Base-by-base conservation (phyloP, 1,140 invertebrate genomes). In the Cyclargus thomasi region DNA sequence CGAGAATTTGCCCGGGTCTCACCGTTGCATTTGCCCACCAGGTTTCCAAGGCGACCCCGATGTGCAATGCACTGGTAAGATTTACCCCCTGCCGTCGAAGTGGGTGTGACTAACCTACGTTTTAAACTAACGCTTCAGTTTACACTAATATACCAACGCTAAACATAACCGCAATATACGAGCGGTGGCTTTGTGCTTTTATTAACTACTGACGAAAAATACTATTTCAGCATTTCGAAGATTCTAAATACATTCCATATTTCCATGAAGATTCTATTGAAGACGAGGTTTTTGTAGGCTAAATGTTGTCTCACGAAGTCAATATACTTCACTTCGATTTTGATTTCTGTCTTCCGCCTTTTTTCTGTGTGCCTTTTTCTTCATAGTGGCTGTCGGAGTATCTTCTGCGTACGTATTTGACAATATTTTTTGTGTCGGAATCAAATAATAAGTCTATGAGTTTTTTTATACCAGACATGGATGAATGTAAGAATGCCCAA, bases 401-500 rank as follows among this genome's bases (percentile, higher is more conserved):
- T 75, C 78, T 87, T 80, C 74, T 78, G 74, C 79, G 85, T 83
- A 77, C 77, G 80, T 85, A 83, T 82, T 23, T 71, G 35, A 59
- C 68, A 63, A 53, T 53, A 62, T 69, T 73, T 70, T 64, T 53
- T 59, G 16, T 20, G 70, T 67, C 64, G 64, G 68, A 57, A 66
- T 47, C 21, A 67, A 78, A 67, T 86, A 84, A 83, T 86, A 78
- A 83, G 82, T 83, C 74, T 47, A 65, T 82, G 71, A 82, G 80
- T 89, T 90, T 90, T 90, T 76, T 89, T 87, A 78, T 69, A 80
- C 85, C 92, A 97, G 96, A 97, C 94, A 92, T 97, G 89, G 95
- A 97, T 92, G 96, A 97, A 92, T 97, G 96, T 91, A 93, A 94
- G 83, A 93, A 93, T 88, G 96, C 94, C 88, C 70, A 81, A 67